These are phyloP conservation scores for Drosophila pseudotalamancana DNA, from an alignment of 2,888 invertebrate species.

Conservation along the genomic window DNA sequence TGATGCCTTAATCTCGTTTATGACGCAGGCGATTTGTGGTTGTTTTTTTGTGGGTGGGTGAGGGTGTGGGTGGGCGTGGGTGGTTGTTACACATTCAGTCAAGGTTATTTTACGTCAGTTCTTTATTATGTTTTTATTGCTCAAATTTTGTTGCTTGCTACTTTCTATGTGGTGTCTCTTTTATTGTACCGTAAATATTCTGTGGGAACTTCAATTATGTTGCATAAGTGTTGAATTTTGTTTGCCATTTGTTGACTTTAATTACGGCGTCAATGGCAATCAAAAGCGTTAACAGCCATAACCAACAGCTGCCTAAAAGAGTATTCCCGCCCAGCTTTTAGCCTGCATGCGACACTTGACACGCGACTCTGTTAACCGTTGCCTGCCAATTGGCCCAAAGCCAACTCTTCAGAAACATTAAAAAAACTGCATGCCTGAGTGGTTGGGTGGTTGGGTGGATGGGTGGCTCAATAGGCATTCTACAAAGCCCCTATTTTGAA, in stretches of 20 bases:
- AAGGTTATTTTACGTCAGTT: conserved; percentile 1
- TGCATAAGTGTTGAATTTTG: conserved; percentile 23
- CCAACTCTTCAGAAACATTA: conserved; percentile 2
- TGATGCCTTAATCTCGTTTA: conserved; percentile 25
- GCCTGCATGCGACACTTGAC: conserved; percentile 61
- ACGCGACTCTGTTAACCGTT: conserved; percentile 57
- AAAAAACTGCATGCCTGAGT: not conserved
- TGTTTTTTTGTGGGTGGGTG: too few relatives aligned
- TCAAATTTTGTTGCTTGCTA: not conserved
- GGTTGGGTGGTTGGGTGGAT: not conserved
- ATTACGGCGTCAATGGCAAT: conserved; percentile 55
- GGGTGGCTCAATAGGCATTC: not conserved
- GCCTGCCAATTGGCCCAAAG: conserved; percentile 28
- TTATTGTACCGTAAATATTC: conserved; percentile 14
- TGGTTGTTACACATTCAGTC: not conserved
- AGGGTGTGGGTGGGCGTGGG: too few relatives aligned
- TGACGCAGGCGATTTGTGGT: conserved; percentile 33
- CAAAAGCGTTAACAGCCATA: conserved; percentile 39
- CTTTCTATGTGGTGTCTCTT: conserved; percentile 3
- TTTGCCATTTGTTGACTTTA: conserved; percentile 40
- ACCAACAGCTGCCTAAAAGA: conserved; percentile 20
- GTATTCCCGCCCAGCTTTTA: conserved; percentile 13
- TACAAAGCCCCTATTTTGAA: conserved; percentile 1
- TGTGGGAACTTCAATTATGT: conserved; percentile 20
- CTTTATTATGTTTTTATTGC: conserved; percentile 11